These are phyloP conservation scores for Artibeus lituratus DNA, from an alignment of 2,797 vertebrate species.

Conservation along the genomic window DNA sequence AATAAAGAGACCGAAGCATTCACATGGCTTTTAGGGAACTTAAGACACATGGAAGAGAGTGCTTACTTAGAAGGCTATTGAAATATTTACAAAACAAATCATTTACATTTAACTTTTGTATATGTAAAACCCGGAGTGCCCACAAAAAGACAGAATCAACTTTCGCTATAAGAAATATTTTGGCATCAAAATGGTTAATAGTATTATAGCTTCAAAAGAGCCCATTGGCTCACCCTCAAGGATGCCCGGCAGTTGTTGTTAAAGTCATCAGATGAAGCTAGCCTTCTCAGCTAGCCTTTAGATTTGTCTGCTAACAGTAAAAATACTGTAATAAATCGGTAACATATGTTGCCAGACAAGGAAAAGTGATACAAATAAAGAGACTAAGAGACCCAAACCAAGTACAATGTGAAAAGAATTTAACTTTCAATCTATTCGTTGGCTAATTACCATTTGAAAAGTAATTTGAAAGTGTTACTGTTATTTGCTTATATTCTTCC, in stretches of 20 bases:
- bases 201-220: constrained; percentile 82
- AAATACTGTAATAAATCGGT: constrained; percentile 83
- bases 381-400: constrained; percentile 78
- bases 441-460: constrained; percentile 79
- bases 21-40: background rate
- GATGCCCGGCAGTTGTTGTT: constrained; percentile 85
- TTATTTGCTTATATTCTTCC: constrained; percentile 79
- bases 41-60: constrained; percentile 21
- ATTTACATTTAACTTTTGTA: constrained; percentile 55
- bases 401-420: constrained; percentile 82
- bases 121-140: constrained; percentile 56
- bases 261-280: constrained; percentile 85
- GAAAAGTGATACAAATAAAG: constrained; percentile 82
- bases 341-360: constrained; percentile 84
- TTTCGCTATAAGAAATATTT: constrained; percentile 72
- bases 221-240: constrained; percentile 84
- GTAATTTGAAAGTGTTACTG: constrained; percentile 77
- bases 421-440: constrained; percentile 78
- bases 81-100: constrained; percentile 56
- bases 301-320: constrained; percentile 84
- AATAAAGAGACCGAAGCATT: constrained; percentile 31
- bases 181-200: constrained; percentile 85
- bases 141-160: constrained; percentile 59
- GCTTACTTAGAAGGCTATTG: constrained; percentile 43
- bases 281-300: constrained; percentile 83